These are phyloP conservation scores for Mus caroli DNA, from an alignment of 2,797 vertebrate species.

Conservation along the genomic window DNA sequence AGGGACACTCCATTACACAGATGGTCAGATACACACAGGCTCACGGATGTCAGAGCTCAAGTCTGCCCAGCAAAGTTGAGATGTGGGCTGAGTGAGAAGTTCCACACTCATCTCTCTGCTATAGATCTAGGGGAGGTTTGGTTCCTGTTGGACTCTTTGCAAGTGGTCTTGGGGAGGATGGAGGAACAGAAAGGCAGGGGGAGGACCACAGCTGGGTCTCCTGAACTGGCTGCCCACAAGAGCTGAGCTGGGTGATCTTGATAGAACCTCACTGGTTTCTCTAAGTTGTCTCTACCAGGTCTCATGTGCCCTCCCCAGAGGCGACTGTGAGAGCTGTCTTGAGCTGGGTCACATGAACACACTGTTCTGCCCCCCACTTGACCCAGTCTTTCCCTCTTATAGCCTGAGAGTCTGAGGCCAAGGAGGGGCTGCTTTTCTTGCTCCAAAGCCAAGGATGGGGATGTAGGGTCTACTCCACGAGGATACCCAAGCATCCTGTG, in stretches of 20 bases:
- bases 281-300: background rate
- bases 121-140: background rate
- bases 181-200: background rate
- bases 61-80: background rate
- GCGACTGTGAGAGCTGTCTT: background rate
- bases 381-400: background rate
- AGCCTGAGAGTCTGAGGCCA: background rate
- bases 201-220: background rate
- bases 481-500: background rate
- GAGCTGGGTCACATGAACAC: background rate
- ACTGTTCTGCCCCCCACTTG: accelerated
- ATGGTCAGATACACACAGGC: background rate
- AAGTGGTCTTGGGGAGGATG: background rate
- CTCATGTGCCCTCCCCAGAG: background rate
- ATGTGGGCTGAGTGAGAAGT: background rate
- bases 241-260: background rate
- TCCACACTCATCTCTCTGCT: background rate
- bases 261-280: background rate
- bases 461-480: background rate
- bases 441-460: background rate
- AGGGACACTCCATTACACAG: background rate
- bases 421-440: background rate
- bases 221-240: background rate
- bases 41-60: background rate
- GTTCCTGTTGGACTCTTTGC: background rate